Evolutionary conservation across 2,888 invertebrate genomes (phyloP).

Genomic region (Drosophila testacea): DNA sequence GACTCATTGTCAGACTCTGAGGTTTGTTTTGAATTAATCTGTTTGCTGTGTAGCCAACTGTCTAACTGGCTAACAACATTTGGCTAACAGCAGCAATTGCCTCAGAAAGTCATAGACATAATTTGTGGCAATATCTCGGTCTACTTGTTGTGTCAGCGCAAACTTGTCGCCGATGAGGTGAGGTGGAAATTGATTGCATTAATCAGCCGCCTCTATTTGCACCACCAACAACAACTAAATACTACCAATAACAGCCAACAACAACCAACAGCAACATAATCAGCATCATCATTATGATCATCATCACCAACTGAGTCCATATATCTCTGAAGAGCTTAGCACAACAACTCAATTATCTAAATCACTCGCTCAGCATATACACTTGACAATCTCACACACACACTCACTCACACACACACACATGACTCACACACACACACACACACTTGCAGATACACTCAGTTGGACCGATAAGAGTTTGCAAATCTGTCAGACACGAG

Average conservation of each 20-base stretch:
- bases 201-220: slow-evolving; percentile 4
- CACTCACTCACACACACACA: background rate
- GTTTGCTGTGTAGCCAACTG: slow-evolving; percentile 10
- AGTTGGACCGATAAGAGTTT: slow-evolving; percentile 21
- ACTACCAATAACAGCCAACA: background rate
- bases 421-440: background rate
- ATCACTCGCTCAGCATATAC: slow-evolving; percentile 29
- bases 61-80: slow-evolving; percentile 21
- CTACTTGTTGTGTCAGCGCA: slow-evolving; percentile 26
- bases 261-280: background rate
- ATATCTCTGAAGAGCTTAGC: slow-evolving; percentile 14
- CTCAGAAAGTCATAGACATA: slow-evolving; percentile 22
- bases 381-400: slow-evolving; percentile 22
- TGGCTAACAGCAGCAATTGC: slow-evolving; percentile 34
- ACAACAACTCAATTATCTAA: slow-evolving; percentile 50
- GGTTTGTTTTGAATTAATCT: too few species aligned
- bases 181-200: slow-evolving; percentile 22
- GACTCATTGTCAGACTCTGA: too few species aligned
- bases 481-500: slow-evolving; percentile 35
- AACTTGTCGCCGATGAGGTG: slow-evolving; percentile 28
- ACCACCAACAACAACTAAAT: background rate
- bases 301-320: background rate
- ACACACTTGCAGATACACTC: background rate
- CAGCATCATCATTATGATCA: too few species aligned
- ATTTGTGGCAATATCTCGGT: slow-evolving; percentile 29